Percentiles rank a stretch among this genome's conserved stretches.
phyloP scores from a whole-genome alignment of 2,888 invertebrate species.

The Cerceris rybyensis region DNA sequence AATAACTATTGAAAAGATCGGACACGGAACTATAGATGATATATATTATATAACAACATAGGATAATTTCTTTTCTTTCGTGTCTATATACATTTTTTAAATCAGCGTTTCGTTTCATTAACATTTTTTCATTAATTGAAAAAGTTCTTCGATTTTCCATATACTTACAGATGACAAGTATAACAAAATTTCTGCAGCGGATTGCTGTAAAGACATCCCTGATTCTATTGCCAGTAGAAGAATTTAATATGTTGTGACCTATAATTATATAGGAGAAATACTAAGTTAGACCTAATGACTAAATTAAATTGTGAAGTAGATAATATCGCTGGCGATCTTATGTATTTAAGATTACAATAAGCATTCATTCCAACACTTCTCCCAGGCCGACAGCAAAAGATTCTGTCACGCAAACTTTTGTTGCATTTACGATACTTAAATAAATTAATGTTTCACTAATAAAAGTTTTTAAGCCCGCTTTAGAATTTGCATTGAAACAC shows the following conservation, averaged over 20 bases:
- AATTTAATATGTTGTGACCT: slow-evolving; percentile 57
- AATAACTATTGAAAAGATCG: not conserved
- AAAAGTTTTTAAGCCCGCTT: slow-evolving; percentile 44
- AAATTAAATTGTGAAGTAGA: slow-evolving; percentile 68
- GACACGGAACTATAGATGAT: not conserved
- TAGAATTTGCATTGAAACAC: slow-evolving; percentile 41
- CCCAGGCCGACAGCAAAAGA: slow-evolving; percentile 58
- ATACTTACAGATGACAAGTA: slow-evolving; percentile 21
- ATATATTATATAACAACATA: not conserved
- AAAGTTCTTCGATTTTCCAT: slow-evolving; percentile 48
- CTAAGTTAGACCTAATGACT: slow-evolving; percentile 67
- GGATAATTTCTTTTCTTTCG: not conserved
- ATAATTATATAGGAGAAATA: slow-evolving; percentile 50
- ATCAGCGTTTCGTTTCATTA: not conserved
- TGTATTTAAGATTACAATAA: slow-evolving; percentile 75
- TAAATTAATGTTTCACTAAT: slow-evolving; percentile 66
- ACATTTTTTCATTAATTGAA: slow-evolving; percentile 1
- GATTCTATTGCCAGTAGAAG: slow-evolving; percentile 58
- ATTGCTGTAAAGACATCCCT: slow-evolving; percentile 31
- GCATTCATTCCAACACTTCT: slow-evolving; percentile 76
- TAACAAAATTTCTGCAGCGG: slow-evolving; percentile 47
- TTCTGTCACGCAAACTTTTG: slow-evolving; percentile 65
- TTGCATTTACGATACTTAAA: slow-evolving; percentile 76
- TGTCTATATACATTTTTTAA: not conserved
- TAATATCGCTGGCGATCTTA: slow-evolving; percentile 79